These are phyloP conservation scores for Phrynocephalus versicolor DNA, from an alignment of 2,113 vertebrate genomes.

Conservation along the genomic window DNA sequence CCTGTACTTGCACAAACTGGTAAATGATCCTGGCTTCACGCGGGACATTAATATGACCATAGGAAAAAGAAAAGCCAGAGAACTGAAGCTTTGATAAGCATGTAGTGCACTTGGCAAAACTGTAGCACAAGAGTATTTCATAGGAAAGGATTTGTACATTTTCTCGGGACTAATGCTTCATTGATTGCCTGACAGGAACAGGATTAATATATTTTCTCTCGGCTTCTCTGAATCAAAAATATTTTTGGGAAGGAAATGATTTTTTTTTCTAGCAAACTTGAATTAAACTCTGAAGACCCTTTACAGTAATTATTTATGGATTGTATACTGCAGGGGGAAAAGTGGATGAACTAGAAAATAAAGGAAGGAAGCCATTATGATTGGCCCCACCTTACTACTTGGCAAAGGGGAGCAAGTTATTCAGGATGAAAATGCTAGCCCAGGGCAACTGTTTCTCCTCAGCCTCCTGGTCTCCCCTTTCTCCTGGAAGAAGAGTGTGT, in stretches of 20 bases:
- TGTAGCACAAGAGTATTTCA: conserved; percentile 56
- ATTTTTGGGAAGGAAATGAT: conserved; percentile 40
- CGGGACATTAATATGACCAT: conserved; percentile 24
- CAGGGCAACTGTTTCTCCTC: too few species aligned
- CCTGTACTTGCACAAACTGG: conserved; percentile 40
- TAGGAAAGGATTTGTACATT: conserved; percentile 41
- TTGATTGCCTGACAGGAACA: conserved; percentile 46
- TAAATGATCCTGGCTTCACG: conserved; percentile 27
- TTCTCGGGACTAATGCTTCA: conserved; percentile 44
- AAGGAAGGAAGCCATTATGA: background rate
- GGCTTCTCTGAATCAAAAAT: conserved; percentile 40
- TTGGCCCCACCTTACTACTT: background rate
- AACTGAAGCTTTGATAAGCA: conserved; percentile 37
- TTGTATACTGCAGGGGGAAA: background rate
- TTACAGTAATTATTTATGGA: conserved; percentile 26
- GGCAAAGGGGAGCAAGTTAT: background rate
- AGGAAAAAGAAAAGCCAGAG: conserved; percentile 35
- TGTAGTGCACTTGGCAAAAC: background rate
- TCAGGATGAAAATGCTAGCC: too few species aligned
- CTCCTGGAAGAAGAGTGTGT: background rate
- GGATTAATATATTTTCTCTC: conserved; percentile 54
- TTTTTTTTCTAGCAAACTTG: conserved; percentile 42
- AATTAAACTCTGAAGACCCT: conserved; percentile 34
- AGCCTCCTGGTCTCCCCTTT: background rate
- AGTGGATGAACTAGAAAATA: background rate